Base-by-base conservation (phyloP, 2,888 invertebrate species). In the Agrotis puta region DNA sequence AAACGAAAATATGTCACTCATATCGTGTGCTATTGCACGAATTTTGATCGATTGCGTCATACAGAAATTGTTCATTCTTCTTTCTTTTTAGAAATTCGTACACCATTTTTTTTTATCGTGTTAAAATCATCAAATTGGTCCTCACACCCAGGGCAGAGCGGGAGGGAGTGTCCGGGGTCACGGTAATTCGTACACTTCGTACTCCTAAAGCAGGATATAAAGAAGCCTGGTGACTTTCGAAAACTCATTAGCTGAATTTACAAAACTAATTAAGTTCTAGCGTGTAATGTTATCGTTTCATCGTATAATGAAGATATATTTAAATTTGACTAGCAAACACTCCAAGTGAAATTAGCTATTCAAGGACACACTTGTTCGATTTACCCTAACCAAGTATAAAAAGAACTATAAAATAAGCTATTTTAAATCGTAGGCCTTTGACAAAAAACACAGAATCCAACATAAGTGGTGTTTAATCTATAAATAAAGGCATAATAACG, bases 381-480 rank as follows among this genome's bases (percentile, higher is more conserved):
- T 43, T 56, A 33, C 56, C 47, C 18, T n/a, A 51, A 67, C 66
- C 27, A 22, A 27, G 2, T 2, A 43, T 16, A 59, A 68, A 64
- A n/a, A 6, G 11, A 53, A 58, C 20, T 59, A 22, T 0, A 70
- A 51, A 70, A 54, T 58, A 70, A 71, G 43, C 48, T 71, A 50
- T 71, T 70, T 77, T 70, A 69, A 61, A 74, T 61, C 24, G 18
- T n/a, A 24, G 54, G 24, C 16, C 0, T 27, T 78, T 78, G 72
- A 74, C 67, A 79, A 70, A 75, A 70, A 76, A 63, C 54, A 13
- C 47, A 45, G 11, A 43, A 51, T 7, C 22, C 33, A 24, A 70
- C 22, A 18, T 67, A 63, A 79, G 62, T 79, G 80, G 24, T 63
- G 58, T 79, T 66, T 79, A 81, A 81, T 81, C 67, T 64, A 73